Evolutionary conservation across 2,888 invertebrate species (phyloP), one percentile per base, ranked within the genome.

Genomic region (Bimastos eiseni): DNA sequence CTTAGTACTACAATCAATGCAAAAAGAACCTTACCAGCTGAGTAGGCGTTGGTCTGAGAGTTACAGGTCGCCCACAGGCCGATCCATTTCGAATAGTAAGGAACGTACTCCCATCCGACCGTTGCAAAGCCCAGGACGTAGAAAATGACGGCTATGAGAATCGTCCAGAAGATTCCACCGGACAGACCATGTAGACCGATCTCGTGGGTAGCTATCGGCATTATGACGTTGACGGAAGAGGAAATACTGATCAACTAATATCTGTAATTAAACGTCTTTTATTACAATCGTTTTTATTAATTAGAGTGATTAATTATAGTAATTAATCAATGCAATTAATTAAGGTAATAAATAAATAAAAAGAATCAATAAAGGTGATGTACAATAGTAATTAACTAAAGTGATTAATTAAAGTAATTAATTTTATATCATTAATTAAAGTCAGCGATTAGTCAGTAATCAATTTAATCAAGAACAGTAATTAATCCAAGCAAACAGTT

Each of bases 141-240:
- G 91, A 92, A 91, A 44, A 92, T 70, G 38, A 90, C 90, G 30
- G 92, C 91, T 44, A 92, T 55, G 6, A 91, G 90, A 21, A 91
- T 70, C 83, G 86, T 88, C 90, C 91, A 83, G 91, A 92, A 93
- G 89, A 93, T 92, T 86, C 91, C 92, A 2, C 93, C 93, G 24
- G 93, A 92, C 41, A 92, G 89, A 11, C 93, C 93, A n/a, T 92
- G 91, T 83, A 93, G 91, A 91, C 91, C 92, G 91, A 93, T 93
- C 55, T 92, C 91, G 91, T 93, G 93, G 13, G 92, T 91, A 24
- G 86, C 49, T 30, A 91, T 88, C 38, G 91, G 91, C 91, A 91
- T 91, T 37, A 0, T 70, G 70, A n/a, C 70, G 70, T 8, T 11
- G 15, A 41, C 86, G 8, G 2, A 33, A 36, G 33, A 83, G 84